Conservation (phyloP, 2,113 vertebrate genomes). For the Pelobates fuscus region DNA sequence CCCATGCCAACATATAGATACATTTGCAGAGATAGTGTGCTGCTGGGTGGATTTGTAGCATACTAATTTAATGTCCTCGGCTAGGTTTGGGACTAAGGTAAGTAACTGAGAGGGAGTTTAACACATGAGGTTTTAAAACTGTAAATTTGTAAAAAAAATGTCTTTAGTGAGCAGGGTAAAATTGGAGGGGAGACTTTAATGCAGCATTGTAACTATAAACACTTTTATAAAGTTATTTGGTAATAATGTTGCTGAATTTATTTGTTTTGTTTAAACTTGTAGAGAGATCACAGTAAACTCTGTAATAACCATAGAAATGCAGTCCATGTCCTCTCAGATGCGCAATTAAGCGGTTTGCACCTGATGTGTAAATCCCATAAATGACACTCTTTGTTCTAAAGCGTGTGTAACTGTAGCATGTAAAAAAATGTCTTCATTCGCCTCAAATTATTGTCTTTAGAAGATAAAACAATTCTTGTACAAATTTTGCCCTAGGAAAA, state of each 20-base stretch:
- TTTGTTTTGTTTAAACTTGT: constrained; percentile 7
- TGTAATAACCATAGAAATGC: constrained; percentile 35
- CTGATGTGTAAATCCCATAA: constrained; percentile 34
- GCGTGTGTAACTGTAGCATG: constrained; percentile 17
- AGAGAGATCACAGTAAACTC: constrained; percentile 17
- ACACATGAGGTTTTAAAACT: too few species aligned
- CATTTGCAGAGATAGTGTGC: too few species aligned
- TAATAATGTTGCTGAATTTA: not conserved
- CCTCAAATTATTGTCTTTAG: constrained; percentile 44
- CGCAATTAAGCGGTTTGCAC: constrained; percentile 29
- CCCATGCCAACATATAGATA: too few species aligned
- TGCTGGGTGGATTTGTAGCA: too few species aligned
- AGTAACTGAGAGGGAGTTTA: too few species aligned
- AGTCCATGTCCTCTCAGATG: constrained; percentile 4
- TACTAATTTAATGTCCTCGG: too few species aligned
- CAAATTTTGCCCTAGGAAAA: constrained; percentile 32
- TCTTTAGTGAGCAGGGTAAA: too few species aligned
- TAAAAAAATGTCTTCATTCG: constrained; percentile 28
- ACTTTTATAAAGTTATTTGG: too few species aligned
- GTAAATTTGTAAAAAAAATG: too few species aligned
- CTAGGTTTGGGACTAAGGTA: too few species aligned
- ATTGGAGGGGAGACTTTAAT: too few species aligned
- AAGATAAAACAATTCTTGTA: constrained; percentile 36
- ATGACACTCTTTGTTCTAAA: constrained; percentile 13
- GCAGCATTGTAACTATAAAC: too few species aligned